Evolutionary conservation across 2,888 invertebrate genomes (phyloP), one percentile per base, ranked within the genome.

Genomic region (Harmothoe impar): DNA sequence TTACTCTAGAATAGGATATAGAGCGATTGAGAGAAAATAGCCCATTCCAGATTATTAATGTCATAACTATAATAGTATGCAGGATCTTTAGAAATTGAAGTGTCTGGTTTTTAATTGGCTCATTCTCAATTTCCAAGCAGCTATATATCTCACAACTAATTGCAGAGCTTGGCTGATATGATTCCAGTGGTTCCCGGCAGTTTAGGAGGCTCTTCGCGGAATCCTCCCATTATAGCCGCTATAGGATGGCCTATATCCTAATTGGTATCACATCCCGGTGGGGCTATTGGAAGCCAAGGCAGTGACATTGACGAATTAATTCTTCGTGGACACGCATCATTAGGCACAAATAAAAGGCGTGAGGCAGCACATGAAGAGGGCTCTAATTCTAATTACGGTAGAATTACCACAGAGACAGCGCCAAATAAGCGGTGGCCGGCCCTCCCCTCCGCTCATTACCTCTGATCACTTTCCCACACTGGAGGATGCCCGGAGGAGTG

Each of bases 271-370:
- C 81, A 33, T 23, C n/a, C 81, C 81, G 17, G 0, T 81, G n/a
- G 20, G 62, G 20, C 62, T 62, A 33, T 81, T 81, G 20, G 25
- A 23, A 35, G 62, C 62, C 31, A 31, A 25, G 25, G 81, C 33
- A 43, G 35, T 81, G 81, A 81, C 56, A 86, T 86, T 56, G 86
- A 86, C 56, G 86, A 56, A 52, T 54, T 86, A 86, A 86, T 86
- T 56, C 86, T 86, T 54, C 54, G 3, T 20, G 15, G 86, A 54
- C 86, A 86, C 52, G 31, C 52, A 52, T 86, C 54, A 86, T 56
- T 86, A 86, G 23, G 20, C 54, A 31, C 54, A 56, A 86, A 86
- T 86, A 56, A 86, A 86, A 86, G 86, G 29, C 86, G 86, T 20
- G 1, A n/a, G 52, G n/a, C 56, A 29, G 29, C 54, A 86, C 54